Conservation (phyloP, 2,888 invertebrate species). For the Nemapogon koenigi region DNA sequence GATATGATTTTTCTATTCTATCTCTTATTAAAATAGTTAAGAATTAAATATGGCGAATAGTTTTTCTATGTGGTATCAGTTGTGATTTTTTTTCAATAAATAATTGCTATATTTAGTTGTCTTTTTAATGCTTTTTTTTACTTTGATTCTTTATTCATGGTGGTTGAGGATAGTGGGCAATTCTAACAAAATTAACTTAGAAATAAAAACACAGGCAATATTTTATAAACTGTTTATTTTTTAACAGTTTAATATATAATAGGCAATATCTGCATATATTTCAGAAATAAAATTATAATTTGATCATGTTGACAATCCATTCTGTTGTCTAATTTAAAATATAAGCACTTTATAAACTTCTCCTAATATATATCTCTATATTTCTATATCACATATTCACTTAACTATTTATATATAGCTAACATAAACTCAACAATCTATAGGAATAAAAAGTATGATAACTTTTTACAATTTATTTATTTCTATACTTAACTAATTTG, state of each 20-base stretch:
- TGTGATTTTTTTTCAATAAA: conserved; percentile 61
- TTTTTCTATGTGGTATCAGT: conserved; percentile 66
- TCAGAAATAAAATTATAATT: no score
- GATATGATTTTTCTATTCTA: conserved; percentile 15
- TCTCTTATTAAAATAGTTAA: conserved; percentile 39
- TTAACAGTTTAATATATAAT: conserved; percentile 14
- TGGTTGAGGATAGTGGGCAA: not conserved
- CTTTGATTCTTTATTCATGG: not conserved
- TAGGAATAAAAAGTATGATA: no score
- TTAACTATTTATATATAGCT: no score
- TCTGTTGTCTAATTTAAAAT: no score
- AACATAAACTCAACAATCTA: no score
- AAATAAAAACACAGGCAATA: not conserved
- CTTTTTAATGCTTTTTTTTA: not conserved
- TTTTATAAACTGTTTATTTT: conserved; percentile 1
- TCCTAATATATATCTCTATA: no score
- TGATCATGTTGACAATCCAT: no score
- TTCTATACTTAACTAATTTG: no score
- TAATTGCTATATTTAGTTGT: conserved; percentile 37
- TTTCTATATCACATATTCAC: no score
- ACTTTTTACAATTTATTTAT: no score
- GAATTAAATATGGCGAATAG: conserved; percentile 65
- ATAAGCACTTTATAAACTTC: no score
- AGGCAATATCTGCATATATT: no score
- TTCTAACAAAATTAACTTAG: not conserved